phyloP scores from a whole-genome alignment of 2,888 invertebrate genomes.

The Euzetes globulus region DNA sequence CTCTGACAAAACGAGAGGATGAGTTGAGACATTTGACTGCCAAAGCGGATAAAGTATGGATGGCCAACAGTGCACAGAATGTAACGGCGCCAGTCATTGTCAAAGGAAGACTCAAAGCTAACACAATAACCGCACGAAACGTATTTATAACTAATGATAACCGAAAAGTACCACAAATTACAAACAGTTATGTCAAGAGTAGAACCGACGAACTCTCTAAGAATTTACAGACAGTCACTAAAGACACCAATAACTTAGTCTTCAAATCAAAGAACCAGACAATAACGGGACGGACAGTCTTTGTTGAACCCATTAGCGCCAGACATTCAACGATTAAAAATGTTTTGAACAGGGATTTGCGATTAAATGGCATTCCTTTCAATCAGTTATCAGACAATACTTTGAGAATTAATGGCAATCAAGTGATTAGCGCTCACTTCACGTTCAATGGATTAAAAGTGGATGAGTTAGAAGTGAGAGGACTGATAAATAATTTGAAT shows the following conservation, averaged over 20 bases:
- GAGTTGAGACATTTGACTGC: not conserved
- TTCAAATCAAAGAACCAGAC: conserved; percentile 10
- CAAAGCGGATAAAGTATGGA: conserved; percentile 28
- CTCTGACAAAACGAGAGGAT: not conserved
- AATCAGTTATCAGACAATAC: not conserved
- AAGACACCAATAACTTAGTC: not conserved
- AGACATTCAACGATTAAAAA: not conserved
- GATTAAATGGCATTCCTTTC: conserved; percentile 4
- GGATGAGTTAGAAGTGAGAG: not conserved
- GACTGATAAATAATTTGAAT: conserved; percentile 6
- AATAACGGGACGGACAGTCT: not conserved
- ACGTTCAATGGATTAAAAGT: conserved; percentile 7
- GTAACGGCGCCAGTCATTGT: conserved; percentile 31
- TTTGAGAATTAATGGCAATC: conserved; percentile 11
- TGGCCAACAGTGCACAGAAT: conserved; percentile 19
- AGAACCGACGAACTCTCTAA: not conserved
- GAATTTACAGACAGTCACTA: not conserved
- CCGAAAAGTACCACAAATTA: conserved; percentile 16
- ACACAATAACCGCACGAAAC: not conserved
- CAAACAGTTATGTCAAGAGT: not conserved
- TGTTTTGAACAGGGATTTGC: not conserved
- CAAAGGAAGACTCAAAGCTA: conserved; percentile 8
- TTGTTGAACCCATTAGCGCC: not conserved
- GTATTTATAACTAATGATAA: not conserved
- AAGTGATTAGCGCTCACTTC: conserved; percentile 11